A percentile compares a stretch with the other conserved stretches of the same genome.
Conservation (phyloP, 2,888 invertebrate genomes). For the Calameuta idolon region DNA sequence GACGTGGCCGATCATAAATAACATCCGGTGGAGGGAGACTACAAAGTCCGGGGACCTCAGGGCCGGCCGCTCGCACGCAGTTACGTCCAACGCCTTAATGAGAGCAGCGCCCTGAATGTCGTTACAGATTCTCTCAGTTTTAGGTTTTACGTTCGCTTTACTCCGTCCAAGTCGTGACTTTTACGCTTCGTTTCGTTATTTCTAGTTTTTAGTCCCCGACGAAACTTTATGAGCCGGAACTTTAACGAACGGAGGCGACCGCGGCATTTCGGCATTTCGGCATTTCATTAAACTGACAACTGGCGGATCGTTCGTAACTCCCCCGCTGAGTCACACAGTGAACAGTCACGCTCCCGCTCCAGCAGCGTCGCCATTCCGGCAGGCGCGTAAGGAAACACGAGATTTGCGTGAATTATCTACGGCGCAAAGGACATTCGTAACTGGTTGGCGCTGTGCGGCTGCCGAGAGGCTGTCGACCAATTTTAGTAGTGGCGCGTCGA, state of each 20-base stretch:
- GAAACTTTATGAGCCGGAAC: conserved; percentile 48
- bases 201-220: conserved; percentile 31
- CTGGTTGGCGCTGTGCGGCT: background rate
- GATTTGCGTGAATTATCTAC: background rate
- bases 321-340: background rate
- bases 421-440: background rate
- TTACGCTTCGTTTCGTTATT: conserved; percentile 51
- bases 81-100: conserved; percentile 26
- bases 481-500: too few relatives aligned
- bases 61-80: background rate
- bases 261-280: background rate
- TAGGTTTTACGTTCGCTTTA: conserved; percentile 18
- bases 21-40: background rate
- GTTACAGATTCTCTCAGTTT: conserved; percentile 34
- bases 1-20: background rate
- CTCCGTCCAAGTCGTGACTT: conserved; percentile 32
- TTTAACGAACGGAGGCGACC: conserved; percentile 35
- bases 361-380: background rate
- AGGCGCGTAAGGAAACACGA: background rate
- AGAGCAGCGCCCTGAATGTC: conserved; percentile 32
- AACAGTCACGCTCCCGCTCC: background rate
- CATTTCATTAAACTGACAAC: background rate
- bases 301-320: background rate
- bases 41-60: background rate
- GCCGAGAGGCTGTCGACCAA: too few relatives aligned